Conservation (phyloP, 1,140 invertebrate genomes). For the Rhopalosiphum padi region DNA sequence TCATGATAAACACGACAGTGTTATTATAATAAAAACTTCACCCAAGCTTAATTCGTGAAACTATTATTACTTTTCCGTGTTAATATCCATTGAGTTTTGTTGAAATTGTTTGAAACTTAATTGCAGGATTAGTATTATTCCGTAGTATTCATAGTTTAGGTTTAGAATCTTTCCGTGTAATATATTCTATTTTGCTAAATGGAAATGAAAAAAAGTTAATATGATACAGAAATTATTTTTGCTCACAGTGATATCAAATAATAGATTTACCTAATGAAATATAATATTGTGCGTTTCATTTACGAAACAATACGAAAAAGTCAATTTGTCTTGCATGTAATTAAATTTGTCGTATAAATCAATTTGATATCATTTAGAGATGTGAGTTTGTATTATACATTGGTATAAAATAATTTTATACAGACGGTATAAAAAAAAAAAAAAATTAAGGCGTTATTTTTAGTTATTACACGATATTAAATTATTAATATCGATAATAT, state of each 20-base stretch:
- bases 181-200: not conserved
- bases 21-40: conserved; percentile 35
- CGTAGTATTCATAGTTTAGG: not conserved
- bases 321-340: not conserved
- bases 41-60: not conserved
- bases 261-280: not conserved
- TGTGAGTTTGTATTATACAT: too few species aligned
- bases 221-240: not conserved
- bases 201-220: not conserved
- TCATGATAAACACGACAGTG: not conserved
- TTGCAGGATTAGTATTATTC: conserved; percentile 3
- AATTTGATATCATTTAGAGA: too few species aligned
- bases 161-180: not conserved
- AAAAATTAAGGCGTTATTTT: too few species aligned
- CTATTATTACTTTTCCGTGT: conserved; percentile 38
- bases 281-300: not conserved
- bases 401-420: too few species aligned
- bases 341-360: too few species aligned
- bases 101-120: conserved; percentile 37
- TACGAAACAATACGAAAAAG: not conserved
- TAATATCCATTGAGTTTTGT: conserved; percentile 30
- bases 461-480: too few species aligned
- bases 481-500: too few species aligned
- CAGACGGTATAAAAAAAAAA: too few species aligned
- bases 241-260: not conserved